Evolutionary conservation across 2,888 invertebrate genomes (phyloP), one percentile per base, ranked within the genome.

Genomic region (Torymus texanus): DNA sequence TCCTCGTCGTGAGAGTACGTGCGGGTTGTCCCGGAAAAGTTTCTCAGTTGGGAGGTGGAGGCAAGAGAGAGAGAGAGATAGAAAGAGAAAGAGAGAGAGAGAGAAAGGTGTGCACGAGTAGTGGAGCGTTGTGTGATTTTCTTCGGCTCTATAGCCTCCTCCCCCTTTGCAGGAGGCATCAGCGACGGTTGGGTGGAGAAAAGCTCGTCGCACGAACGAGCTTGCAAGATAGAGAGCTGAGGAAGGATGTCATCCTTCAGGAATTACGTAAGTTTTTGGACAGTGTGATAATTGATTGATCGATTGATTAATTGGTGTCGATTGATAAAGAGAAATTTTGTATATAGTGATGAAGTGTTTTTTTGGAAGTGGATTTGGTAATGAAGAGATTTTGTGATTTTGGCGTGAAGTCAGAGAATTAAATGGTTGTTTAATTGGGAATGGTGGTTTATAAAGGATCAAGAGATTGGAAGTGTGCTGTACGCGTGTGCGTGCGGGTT

Each of bases 211-310:
- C 62, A 10, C 62, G 24, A n/a, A 53, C 4, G 56, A 59, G 59
- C 67, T 55, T 29, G 29, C 63, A 62, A 63, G 29, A 29, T 29
- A 29, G 29, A 29, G 29, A 29, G 29, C 5, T 29, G 3, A 29
- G 5, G 29, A 29, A 29, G 29, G 14, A 89, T 89, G 89, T 85
- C 89, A 51, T 88, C 89, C 79, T 90, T 88, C 83, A 88, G 88
- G 83, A 88, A 85, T 87, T 90, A 89, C 77, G 90, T 90, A 88
- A 90, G 90, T 89, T 68, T 83, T 67, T 62, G 5, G 67, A 13
- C 14, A 18, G 67, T 18, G 51, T 0, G 53, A 12, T 67, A 14
- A 8, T 18, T 13, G 41, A 13, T 56, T 13, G 66, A 75, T 51
- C 55, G 67, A 62, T 41, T 24, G 24, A 56, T 29, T n/a, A 50